Evolutionary conservation across 1,140 invertebrate species (phyloP).

Genomic region (Macrobrachium nipponense): DNA sequence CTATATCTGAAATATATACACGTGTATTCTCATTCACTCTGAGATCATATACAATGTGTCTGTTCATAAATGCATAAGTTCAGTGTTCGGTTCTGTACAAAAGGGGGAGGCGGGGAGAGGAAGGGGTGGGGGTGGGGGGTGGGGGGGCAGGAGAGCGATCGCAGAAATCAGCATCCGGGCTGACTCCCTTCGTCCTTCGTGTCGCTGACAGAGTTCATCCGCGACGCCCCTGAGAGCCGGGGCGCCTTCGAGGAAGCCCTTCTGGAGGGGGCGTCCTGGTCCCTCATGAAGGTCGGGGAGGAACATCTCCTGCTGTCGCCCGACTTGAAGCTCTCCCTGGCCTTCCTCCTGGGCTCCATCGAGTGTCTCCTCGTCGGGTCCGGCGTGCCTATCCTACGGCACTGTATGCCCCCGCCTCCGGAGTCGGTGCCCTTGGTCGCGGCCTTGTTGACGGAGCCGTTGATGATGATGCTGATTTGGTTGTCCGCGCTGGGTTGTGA

Average conservation of each 20-base stretch:
- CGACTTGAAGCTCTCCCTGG: neutral
- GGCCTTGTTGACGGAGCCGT: neutral
- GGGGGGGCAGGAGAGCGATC: no score
- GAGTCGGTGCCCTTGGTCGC: neutral
- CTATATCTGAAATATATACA: no score
- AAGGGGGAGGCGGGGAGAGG: no score
- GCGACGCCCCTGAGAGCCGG: neutral
- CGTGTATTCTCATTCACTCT: no score
- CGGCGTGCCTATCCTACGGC: neutral
- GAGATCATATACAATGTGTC: no score
- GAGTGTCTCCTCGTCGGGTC: constrained; percentile 24
- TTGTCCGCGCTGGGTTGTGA: no score
- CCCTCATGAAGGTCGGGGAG: neutral
- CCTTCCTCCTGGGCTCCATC: constrained; percentile 27
- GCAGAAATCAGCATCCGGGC: no score
- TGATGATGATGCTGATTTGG: neutral
- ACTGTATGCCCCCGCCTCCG: neutral
- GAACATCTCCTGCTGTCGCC: neutral
- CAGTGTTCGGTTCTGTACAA: no score
- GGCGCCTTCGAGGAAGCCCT: neutral
- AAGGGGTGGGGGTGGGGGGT: no score
- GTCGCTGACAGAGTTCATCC: neutral
- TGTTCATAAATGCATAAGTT: no score
- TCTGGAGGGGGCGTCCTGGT: neutral
- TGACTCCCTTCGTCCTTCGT: neutral